These are phyloP conservation scores for Haliclona indistincta DNA, from an alignment of 37 sponge, comb jelly and placozoan genomes.

Conservation along the genomic window DNA sequence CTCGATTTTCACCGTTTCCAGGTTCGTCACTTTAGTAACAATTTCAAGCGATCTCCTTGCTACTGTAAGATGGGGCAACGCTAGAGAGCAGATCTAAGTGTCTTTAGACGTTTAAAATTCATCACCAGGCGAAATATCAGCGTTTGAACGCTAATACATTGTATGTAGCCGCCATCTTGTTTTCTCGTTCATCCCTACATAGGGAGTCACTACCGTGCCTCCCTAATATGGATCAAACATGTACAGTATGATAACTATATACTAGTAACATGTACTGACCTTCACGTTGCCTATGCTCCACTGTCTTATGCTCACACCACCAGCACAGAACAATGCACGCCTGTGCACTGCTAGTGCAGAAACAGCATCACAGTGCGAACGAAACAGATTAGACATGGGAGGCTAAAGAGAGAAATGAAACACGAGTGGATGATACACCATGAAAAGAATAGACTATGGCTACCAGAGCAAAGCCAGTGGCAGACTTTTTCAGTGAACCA, in stretches of 20 bases:
- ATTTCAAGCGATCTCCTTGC: too few species aligned
- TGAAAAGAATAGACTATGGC: neutral
- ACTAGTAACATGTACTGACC: conserved; percentile 64
- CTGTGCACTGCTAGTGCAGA: conserved; percentile 56
- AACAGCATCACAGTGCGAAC: conserved; percentile 84
- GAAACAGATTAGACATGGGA: conserved; percentile 56
- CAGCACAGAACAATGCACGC: conserved; percentile 51
- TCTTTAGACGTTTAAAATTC: too few species aligned
- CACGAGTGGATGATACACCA: neutral
- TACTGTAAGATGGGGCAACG: too few species aligned
- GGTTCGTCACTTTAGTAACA: too few species aligned
- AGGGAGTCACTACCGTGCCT: too few species aligned
- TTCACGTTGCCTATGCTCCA: conserved; percentile 56
- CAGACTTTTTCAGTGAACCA: neutral
- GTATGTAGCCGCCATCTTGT: neutral
- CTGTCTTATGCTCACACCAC: conserved; percentile 73
- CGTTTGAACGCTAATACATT: neutral
- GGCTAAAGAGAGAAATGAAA: conserved; percentile 3
- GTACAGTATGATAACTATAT: neutral
- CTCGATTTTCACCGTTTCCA: too few species aligned
- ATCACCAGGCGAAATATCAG: too few species aligned
- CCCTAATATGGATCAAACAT: neutral
- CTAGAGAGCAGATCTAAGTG: too few species aligned
- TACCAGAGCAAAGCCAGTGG: neutral
- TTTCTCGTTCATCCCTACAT: too few species aligned